These are phyloP conservation scores for Enteromius paludinosus DNA, from an alignment of 2,797 vertebrate genomes.

Conservation along the genomic window DNA sequence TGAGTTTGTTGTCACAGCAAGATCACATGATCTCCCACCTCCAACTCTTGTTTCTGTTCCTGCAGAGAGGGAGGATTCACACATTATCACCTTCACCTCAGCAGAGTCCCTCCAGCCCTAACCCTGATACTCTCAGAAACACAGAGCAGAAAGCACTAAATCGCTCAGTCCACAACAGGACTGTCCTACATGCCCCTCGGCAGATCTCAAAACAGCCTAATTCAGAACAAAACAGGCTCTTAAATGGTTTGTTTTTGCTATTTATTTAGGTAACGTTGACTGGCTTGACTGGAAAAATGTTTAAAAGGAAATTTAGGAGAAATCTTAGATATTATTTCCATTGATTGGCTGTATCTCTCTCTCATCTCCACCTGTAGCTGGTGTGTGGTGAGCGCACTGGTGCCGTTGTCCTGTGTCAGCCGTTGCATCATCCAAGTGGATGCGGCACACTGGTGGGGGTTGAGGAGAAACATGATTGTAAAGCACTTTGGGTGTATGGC, in stretches of 20 bases:
- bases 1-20: slow-evolving; percentile 3
- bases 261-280: neutral
- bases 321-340: neutral
- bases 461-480: no score
- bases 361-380: no score
- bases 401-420: no score
- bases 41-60: slow-evolving; percentile 38
- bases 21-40: neutral
- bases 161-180: slow-evolving; percentile 24
- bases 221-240: slow-evolving; percentile 20
- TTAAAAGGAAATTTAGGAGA: neutral
- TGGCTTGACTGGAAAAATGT: neutral
- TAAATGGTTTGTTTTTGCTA: neutral
- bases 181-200: neutral
- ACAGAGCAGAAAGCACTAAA: slow-evolving; percentile 7
- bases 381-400: no score
- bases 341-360: no score
- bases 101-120: slow-evolving; percentile 32
- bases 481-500: no score
- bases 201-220: slow-evolving; percentile 42
- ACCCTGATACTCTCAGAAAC: slow-evolving; percentile 27
- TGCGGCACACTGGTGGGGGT: no score
- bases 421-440: no score
- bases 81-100: slow-evolving; percentile 54
- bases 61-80: slow-evolving; percentile 48